phyloP scores from a whole-genome alignment of 2,888 invertebrate species.

The Hetaerina titia region DNA sequence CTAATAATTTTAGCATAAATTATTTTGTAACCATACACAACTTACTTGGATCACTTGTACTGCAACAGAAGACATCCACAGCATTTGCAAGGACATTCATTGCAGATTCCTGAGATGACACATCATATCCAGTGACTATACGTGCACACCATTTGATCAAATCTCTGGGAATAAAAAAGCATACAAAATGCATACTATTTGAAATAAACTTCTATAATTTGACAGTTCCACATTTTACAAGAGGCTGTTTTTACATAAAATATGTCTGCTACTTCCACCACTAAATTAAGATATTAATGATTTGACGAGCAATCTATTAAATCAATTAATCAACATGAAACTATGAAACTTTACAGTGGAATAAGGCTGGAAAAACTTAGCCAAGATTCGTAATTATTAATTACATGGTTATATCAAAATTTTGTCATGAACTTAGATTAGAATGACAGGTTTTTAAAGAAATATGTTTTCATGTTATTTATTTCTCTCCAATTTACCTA shows the following conservation, averaged over 20 bases:
- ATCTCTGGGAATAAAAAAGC: constrained; percentile 81
- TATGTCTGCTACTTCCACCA: too few relatives aligned
- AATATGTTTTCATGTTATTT: constrained; percentile 77
- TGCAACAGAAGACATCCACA: constrained; percentile 93
- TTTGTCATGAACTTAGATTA: too few relatives aligned
- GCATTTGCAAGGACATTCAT: constrained; percentile 91
- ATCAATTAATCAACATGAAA: too few relatives aligned
- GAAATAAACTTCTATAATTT: neutral
- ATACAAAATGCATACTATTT: neutral
- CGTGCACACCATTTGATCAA: constrained; percentile 94
- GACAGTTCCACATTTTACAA: too few relatives aligned
- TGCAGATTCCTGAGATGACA: constrained; percentile 84
- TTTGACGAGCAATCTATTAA: too few relatives aligned
- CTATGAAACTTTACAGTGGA: too few relatives aligned
- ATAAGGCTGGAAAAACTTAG: too few relatives aligned
- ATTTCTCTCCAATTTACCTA: constrained; percentile 72
- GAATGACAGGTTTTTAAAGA: constrained; percentile 73
- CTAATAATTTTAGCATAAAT: too few relatives aligned
- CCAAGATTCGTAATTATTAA: too few relatives aligned
- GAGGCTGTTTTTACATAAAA: too few relatives aligned
- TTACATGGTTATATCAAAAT: too few relatives aligned
- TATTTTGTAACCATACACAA: neutral
- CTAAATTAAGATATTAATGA: too few relatives aligned
- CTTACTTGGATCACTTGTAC: constrained; percentile 80
- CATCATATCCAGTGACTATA: constrained; percentile 86